These are phyloP conservation scores for Sylvia borin DNA, from an alignment of 2,797 vertebrate species.

Conservation along the genomic window DNA sequence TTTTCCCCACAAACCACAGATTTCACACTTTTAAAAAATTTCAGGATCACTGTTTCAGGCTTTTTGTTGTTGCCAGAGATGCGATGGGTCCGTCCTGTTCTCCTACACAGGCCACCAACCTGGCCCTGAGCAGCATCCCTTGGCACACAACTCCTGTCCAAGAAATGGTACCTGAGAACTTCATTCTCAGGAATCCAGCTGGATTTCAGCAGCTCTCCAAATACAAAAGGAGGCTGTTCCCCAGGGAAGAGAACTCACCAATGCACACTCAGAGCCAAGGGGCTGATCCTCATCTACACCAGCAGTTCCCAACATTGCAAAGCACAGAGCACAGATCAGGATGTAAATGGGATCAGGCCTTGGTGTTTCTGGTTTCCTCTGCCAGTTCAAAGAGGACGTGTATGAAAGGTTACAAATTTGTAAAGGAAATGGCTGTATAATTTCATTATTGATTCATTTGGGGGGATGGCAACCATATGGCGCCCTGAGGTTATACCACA, in stretches of 20 bases:
- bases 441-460: not conserved
- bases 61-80: not conserved
- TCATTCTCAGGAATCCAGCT: not conserved
- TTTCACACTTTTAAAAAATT: not conserved
- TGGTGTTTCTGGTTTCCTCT: constrained; percentile 1
- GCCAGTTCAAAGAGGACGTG: not conserved
- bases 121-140: not conserved
- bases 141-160: accelerated
- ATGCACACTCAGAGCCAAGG: not conserved
- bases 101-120: not conserved
- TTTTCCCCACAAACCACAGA: not conserved
- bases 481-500: not conserved
- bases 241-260: not conserved
- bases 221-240: not conserved
- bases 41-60: not conserved
- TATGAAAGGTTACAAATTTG: constrained; percentile 23
- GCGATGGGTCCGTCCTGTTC: not conserved
- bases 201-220: not conserved
- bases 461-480: constrained; percentile 26
- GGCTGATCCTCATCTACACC: not conserved
- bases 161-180: not conserved
- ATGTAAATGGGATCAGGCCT: not conserved
- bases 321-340: not conserved
- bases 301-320: not conserved
- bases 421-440: constrained; percentile 43